A percentile compares a stretch with the other conserved stretches of the same genome.
phyloP scores from a whole-genome alignment of 2,113 vertebrate genomes.

The Gila orcuttii region DNA sequence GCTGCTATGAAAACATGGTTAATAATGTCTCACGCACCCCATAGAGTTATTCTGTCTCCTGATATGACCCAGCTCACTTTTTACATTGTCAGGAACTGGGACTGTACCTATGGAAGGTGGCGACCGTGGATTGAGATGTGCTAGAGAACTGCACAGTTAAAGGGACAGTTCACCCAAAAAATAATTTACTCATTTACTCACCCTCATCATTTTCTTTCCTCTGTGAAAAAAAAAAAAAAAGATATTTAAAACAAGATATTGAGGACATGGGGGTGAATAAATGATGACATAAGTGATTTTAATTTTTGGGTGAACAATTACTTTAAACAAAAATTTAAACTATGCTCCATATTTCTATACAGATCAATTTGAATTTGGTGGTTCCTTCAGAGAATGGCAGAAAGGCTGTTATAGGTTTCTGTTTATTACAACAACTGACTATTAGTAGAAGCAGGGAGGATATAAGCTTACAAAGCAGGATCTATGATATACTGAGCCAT shows the following conservation, averaged over 20 bases:
- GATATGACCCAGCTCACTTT: constrained; percentile 48
- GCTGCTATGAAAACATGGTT: constrained; percentile 58
- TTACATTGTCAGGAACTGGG: not conserved
- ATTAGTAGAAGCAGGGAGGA: not conserved
- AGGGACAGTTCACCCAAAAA: not conserved
- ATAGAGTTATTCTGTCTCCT: constrained; percentile 52
- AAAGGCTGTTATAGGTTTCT: not conserved
- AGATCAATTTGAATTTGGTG: not conserved
- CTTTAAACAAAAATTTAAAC: not conserved
- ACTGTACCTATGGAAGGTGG: constrained; percentile 15
- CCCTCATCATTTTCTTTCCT: not conserved
- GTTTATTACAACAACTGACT: constrained; percentile 14
- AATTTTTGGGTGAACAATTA: not conserved
- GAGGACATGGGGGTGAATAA: not conserved
- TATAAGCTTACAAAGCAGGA: not conserved
- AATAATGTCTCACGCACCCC: constrained; percentile 59
- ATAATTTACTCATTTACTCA: not conserved
- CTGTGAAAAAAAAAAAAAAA: not conserved
- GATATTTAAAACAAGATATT: too few relatives aligned
- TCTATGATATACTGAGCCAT: not conserved
- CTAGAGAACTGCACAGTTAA: not conserved
- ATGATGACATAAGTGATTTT: not conserved
- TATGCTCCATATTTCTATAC: not conserved
- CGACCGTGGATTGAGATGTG: not conserved
- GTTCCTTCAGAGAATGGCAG: not conserved